These are phyloP conservation scores for Crambe crambe DNA, from an alignment of 37 sponge, comb jelly and placozoan genomes.

Conservation along the genomic window DNA sequence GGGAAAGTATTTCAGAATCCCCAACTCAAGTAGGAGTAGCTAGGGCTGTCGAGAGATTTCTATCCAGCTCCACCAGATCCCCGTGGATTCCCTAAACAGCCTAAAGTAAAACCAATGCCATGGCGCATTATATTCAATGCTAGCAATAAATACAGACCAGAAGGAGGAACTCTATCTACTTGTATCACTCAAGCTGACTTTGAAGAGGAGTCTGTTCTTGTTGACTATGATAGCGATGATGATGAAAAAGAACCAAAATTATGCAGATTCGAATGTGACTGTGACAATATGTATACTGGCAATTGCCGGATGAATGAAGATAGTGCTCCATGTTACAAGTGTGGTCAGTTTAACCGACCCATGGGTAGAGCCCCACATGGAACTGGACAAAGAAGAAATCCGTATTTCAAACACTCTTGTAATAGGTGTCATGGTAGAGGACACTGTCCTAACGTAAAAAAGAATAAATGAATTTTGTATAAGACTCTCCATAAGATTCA, in stretches of 20 bases:
- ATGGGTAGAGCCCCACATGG: background rate
- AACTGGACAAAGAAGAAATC: background rate
- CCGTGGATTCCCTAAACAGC: background rate
- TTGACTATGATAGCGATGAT: slow-evolving; percentile 2
- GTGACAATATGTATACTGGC: background rate
- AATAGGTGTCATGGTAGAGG: background rate
- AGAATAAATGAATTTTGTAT: no score
- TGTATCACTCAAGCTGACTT: background rate
- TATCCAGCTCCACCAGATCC: background rate
- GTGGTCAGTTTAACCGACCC: background rate
- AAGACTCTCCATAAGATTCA: no score
- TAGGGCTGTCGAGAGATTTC: background rate
- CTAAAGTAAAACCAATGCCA: background rate
- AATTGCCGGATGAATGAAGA: background rate
- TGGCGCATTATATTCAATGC: slow-evolving; percentile 12
- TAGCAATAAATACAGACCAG: background rate
- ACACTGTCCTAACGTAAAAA: background rate
- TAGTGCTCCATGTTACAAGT: background rate
- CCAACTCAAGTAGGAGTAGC: no score
- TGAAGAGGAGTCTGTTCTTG: background rate
- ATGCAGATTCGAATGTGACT: slow-evolving; percentile 15
- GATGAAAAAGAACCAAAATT: background rate
- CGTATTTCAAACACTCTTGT: background rate
- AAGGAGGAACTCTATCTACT: slow-evolving; percentile 5
- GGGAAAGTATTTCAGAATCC: no score